Evolutionary conservation across 2,797 vertebrate genomes (phyloP).

Genomic region (Delichon dasypus): DNA sequence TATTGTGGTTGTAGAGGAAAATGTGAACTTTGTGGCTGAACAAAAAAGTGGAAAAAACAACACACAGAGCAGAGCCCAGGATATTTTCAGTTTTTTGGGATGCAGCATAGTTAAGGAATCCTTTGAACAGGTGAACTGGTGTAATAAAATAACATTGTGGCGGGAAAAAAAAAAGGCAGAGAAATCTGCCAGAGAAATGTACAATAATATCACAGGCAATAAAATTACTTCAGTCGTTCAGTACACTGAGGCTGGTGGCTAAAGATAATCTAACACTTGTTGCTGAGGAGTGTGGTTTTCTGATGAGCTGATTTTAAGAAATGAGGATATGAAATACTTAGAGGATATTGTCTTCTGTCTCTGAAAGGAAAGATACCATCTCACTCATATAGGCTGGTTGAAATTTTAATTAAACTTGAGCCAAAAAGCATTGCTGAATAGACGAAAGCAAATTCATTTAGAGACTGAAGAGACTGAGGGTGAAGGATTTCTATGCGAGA

Average conservation of each 20-base stretch:
- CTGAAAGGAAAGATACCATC: constrained; percentile 57
- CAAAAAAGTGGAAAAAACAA: not conserved
- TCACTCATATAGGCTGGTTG: constrained; percentile 40
- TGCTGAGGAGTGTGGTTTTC: constrained; percentile 60
- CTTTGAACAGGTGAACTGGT: not conserved
- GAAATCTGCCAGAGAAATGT: not conserved
- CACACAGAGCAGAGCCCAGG: not conserved
- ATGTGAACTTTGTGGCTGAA: not conserved
- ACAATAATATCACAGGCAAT: not conserved
- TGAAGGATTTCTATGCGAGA: not conserved
- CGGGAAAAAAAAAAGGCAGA: not conserved
- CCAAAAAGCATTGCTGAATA: constrained; percentile 53
- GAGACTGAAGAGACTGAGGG: not conserved
- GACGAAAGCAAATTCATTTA: constrained; percentile 42
- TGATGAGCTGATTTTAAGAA: constrained; percentile 68
- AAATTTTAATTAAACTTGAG: constrained; percentile 66
- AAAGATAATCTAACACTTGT: constrained; percentile 66
- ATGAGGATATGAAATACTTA: constrained; percentile 63
- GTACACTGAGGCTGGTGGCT: not conserved
- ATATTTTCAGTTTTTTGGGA: not conserved
- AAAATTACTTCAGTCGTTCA: constrained; percentile 26
- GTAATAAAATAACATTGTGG: not conserved
- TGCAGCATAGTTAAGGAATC: not conserved
- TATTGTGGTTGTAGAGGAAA: not conserved
- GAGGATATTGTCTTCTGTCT: constrained; percentile 67